Evolutionary conservation across 23 tunicate species (phyloP), one percentile per base, ranked within the genome.

Genomic region (Trididemnum miniatum): DNA sequence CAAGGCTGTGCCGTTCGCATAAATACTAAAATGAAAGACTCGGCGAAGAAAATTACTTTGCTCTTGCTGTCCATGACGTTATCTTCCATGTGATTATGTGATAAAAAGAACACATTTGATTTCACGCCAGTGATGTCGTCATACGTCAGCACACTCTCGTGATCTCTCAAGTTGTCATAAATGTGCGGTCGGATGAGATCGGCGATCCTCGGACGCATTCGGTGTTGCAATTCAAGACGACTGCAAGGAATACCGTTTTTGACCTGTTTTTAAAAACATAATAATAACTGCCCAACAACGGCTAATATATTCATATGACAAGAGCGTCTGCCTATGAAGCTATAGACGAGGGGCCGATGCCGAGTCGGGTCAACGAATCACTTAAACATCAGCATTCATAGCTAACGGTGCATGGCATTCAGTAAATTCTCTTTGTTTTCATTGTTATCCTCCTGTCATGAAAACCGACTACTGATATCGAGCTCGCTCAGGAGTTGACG

Each of bases 201-300:
- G 31, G 98, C 92, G 54, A 94, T 94, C 31, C 75, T 35, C 31
- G 98, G 98, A 34, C 88, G 79, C 98, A 94, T 94, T 5, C 98
- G 89, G 51, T 94, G 98, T 64, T 94, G 98, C 5, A 84, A 71
- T 57, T 37, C 54, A 36, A 94, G 50, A 18, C 79, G 71, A 20
- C 82, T 63, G 63, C 51, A 76, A 24, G 85, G 89, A 34, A 83
- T 65, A 1, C 77, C 82, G 60, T 86, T 86, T 51, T 86, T 86
- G 15, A 86, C 59, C 90, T 86, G 15, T 49, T 49, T 18, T 18
- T 12, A 49, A 49, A 18, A 9, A 12, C 12, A 49, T 9, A 12
- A 49, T 49, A 12, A 49, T 49, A 49, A 49, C 57, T 18, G 18
- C 57, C 57, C 12, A 12, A 49, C 57, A 49, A 49, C 57, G 57